Conservation (phyloP, 2,113 vertebrate species). For the Pseudorhombus dupliciocellatus region DNA sequence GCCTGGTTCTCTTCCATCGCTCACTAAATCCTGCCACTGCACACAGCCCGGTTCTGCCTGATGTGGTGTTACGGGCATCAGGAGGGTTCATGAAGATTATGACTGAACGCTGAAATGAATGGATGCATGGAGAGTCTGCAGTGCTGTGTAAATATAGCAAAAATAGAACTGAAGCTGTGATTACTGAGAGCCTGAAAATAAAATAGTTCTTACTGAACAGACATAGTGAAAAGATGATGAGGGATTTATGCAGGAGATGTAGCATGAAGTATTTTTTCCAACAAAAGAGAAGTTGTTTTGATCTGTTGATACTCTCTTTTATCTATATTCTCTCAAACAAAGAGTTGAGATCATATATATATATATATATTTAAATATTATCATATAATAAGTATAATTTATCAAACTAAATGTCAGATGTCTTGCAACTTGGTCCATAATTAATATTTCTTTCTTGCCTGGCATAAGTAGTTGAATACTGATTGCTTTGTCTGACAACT, state of each 20-base stretch:
- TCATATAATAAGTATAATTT: too few relatives aligned
- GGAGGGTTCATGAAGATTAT: neutral
- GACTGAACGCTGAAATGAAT: neutral
- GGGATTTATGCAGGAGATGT: neutral
- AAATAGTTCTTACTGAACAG: neutral
- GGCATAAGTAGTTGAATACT: neutral
- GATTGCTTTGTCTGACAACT: neutral
- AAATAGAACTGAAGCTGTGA: constrained; percentile 56
- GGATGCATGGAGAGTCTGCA: neutral
- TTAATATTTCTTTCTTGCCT: neutral
- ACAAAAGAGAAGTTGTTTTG: too few relatives aligned
- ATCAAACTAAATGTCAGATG: too few relatives aligned
- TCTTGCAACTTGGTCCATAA: too few relatives aligned
- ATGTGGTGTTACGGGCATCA: neutral
- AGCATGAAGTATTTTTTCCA: neutral
- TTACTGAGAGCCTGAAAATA: neutral
- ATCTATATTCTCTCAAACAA: too few relatives aligned
- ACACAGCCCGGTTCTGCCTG: neutral
- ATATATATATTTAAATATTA: too few relatives aligned
- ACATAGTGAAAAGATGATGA: too few relatives aligned
- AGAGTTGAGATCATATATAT: too few relatives aligned
- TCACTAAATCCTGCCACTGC: neutral
- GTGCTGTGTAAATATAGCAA: constrained; percentile 28
- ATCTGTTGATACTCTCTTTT: too few relatives aligned
- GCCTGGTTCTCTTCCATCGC: neutral